These are phyloP conservation scores for Triplophysa dalaica DNA, from an alignment of 2,113 vertebrate species.

Conservation along the genomic window DNA sequence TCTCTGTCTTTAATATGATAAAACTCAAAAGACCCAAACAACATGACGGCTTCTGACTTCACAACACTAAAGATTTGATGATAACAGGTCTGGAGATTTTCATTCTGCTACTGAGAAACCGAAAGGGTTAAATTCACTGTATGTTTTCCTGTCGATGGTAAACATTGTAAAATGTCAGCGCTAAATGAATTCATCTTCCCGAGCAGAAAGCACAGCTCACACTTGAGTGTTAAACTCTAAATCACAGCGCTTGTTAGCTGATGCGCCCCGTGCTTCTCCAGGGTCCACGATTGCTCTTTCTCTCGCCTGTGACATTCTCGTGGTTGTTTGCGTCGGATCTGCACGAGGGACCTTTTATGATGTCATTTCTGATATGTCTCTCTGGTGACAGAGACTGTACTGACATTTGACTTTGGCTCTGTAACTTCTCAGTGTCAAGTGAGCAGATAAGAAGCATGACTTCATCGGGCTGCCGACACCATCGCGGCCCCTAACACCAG, in stretches of 20 bases:
- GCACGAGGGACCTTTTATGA: conserved; percentile 41
- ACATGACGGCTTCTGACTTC: too few species aligned
- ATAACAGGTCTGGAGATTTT: too few species aligned
- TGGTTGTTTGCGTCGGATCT: conserved; percentile 33
- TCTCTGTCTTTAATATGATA: too few species aligned
- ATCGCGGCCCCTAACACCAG: conserved; percentile 16
- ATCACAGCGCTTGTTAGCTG: conserved; percentile 1
- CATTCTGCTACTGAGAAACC: too few species aligned
- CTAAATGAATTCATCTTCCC: neutral
- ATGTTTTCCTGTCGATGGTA: neutral
- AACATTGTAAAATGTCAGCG: neutral
- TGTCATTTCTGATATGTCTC: conserved; percentile 38
- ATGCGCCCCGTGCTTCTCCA: neutral
- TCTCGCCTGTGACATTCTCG: conserved; percentile 27
- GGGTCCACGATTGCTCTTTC: conserved; percentile 1
- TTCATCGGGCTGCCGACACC: conserved; percentile 23
- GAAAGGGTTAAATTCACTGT: neutral
- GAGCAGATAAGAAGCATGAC: conserved; percentile 34
- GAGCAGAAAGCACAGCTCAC: neutral
- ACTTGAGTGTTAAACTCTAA: conserved; percentile 2
- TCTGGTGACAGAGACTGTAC: conserved; percentile 24
- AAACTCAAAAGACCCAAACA: too few species aligned
- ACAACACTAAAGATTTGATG: too few species aligned
- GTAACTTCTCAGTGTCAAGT: conserved; percentile 55
- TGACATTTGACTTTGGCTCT: conserved; percentile 53